A percentile compares a stretch with the other conserved stretches of the same genome.
Evolutionary conservation across 1,140 invertebrate genomes (phyloP).

Genomic region (Drosophila obscura): DNA sequence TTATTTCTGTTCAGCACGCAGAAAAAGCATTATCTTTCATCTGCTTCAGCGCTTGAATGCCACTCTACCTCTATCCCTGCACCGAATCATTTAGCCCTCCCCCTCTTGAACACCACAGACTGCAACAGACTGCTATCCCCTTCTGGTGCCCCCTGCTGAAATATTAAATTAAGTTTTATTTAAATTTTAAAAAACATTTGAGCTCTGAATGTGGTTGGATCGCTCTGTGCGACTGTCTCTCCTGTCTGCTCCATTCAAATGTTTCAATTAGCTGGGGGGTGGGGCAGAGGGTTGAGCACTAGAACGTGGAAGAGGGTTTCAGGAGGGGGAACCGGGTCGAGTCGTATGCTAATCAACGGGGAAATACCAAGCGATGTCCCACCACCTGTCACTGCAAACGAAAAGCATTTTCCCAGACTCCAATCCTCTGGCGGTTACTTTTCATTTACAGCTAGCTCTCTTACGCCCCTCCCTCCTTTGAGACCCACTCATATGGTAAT

Average conservation of each 20-base stretch:
- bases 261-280: constrained; percentile 55
- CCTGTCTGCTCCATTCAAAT: constrained; percentile 37
- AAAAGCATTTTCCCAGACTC: constrained; percentile 29
- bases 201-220: constrained; percentile 7
- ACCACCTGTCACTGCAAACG: constrained; percentile 60
- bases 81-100: too few relatives aligned
- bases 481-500: constrained; percentile 53
- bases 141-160: background rate
- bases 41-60: too few relatives aligned
- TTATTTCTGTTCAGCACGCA: constrained; percentile 42
- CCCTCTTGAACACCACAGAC: too few relatives aligned
- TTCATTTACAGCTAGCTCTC: too few relatives aligned
- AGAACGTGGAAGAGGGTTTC: background rate
- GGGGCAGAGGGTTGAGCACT: background rate
- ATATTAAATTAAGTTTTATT: constrained; percentile 57
- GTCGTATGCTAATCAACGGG: constrained; percentile 70
- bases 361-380: constrained; percentile 55
- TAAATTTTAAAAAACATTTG: constrained; percentile 51
- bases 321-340: background rate
- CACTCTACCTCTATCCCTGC: too few relatives aligned
- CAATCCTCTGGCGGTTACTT: too few relatives aligned
- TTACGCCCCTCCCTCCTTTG: background rate
- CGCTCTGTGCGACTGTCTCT: too few relatives aligned
- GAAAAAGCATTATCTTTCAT: constrained; percentile 21
- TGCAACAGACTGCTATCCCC: too few relatives aligned